Conservation (phyloP, 2,888 invertebrate genomes). For the Tenthredo mesomela region DNA sequence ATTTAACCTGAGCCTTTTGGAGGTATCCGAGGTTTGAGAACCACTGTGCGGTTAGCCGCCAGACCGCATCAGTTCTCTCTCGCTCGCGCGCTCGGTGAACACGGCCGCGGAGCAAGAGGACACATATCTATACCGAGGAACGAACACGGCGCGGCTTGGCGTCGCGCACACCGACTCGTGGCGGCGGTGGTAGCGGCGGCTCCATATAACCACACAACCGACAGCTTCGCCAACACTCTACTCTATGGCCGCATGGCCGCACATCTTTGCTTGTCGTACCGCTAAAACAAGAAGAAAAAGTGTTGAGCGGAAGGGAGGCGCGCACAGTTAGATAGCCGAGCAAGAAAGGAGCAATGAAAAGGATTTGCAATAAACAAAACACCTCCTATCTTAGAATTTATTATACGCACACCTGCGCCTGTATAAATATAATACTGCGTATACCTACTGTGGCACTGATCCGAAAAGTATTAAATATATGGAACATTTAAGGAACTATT, state of each 20-base stretch:
- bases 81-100: conserved; percentile 53
- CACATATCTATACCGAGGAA: conserved; percentile 70
- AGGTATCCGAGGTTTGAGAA: conserved; percentile 72
- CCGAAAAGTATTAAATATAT: neutral
- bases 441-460: neutral
- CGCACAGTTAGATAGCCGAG: conserved; percentile 52
- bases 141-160: conserved; percentile 58
- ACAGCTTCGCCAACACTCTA: conserved; percentile 76
- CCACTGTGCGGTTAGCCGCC: conserved; percentile 76
- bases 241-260: conserved; percentile 53
- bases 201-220: conserved; percentile 75
- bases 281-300: conserved; percentile 58
- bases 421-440: neutral
- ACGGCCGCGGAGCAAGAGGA: conserved; percentile 66
- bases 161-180: conserved; percentile 62
- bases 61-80: conserved; percentile 72
- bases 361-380: conserved; percentile 53
- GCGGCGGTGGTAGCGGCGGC: conserved; percentile 64
- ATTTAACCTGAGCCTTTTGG: conserved; percentile 2
- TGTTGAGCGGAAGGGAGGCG: conserved; percentile 50
- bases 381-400: conserved; percentile 5
- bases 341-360: conserved; percentile 51
- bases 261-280: conserved; percentile 59
- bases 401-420: neutral
- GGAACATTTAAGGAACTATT: neutral